Evolutionary conservation across 2,888 invertebrate species (phyloP).

Genomic region (Meliscaeva auricollis): DNA sequence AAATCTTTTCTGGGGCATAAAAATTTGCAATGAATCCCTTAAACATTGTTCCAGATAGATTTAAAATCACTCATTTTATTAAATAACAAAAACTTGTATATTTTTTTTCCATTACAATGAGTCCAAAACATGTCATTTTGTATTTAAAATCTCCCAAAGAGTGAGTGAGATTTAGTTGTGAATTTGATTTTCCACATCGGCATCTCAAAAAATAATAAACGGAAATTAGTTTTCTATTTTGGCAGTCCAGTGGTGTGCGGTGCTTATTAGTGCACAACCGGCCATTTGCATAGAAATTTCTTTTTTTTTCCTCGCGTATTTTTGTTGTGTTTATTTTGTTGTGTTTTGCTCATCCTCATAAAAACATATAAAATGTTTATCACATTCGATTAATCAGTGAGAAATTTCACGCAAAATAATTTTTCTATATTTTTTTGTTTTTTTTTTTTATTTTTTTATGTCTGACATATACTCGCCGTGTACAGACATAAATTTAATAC

Average conservation of each 20-base stretch:
- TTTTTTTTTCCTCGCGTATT: neutral
- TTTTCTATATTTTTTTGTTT: neutral
- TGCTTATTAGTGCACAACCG: slow-evolving; percentile 61
- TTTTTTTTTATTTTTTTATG: neutral
- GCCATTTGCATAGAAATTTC: slow-evolving; percentile 42
- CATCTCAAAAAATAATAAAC: neutral
- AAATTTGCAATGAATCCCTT: no score
- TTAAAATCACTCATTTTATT: no score
- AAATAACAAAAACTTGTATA: no score
- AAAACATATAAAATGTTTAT: neutral
- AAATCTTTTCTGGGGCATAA: no score
- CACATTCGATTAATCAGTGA: slow-evolving; percentile 42
- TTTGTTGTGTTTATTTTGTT: neutral
- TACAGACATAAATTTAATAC: slow-evolving; percentile 1
- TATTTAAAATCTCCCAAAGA: no score
- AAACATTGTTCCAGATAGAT: no score
- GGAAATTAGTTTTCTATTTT: neutral
- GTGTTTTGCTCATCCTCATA: no score
- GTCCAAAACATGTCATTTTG: no score
- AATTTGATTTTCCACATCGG: no score
- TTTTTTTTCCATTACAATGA: no score
- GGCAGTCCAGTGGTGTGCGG: neutral
- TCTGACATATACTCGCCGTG: neutral
- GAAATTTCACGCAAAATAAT: slow-evolving; percentile 65
- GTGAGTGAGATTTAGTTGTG: no score